Conservation (phyloP, 37 sponge, comb jelly and placozoan genomes). For the Beroe ovata region DNA sequence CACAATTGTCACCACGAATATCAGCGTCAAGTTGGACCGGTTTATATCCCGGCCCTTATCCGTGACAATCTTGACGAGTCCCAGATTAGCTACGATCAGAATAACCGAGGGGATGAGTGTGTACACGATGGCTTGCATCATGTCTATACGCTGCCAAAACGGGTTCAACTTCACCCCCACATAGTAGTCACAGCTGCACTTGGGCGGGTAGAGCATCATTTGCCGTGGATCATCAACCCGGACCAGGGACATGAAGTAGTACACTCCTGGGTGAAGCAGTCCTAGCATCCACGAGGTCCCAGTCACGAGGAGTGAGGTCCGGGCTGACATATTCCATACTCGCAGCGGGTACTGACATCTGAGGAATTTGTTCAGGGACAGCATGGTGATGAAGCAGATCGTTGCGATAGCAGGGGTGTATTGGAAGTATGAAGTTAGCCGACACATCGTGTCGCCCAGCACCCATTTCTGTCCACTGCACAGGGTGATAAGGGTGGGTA, state of each 20-base stretch:
- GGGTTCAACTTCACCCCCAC: neutral
- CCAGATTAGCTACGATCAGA: neutral
- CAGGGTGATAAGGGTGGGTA: neutral
- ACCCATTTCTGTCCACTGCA: constrained; percentile 1
- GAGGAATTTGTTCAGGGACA: neutral
- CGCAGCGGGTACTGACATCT: constrained; percentile 12
- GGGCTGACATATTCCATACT: neutral
- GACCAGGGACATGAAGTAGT: neutral
- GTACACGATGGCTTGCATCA: neutral
- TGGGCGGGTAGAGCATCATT: constrained; percentile 8
- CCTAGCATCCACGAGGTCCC: neutral
- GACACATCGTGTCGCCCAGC: neutral
- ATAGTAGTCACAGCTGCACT: constrained; percentile 15
- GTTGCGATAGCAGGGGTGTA: constrained; percentile 37
- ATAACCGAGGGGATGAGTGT: constrained; percentile 12
- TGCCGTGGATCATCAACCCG: neutral
- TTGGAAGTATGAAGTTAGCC: neutral
- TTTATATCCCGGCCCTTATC: neutral
- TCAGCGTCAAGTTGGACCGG: constrained; percentile 1
- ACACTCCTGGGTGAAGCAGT: constrained; percentile 4
- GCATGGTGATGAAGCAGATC: constrained; percentile 56
- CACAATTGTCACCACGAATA: neutral
- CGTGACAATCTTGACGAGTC: neutral
- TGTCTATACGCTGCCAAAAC: constrained; percentile 8
- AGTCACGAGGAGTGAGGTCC: neutral